These are phyloP conservation scores for Agonopterix alstromeriana DNA, from an alignment of 2,888 invertebrate species.

Conservation along the genomic window DNA sequence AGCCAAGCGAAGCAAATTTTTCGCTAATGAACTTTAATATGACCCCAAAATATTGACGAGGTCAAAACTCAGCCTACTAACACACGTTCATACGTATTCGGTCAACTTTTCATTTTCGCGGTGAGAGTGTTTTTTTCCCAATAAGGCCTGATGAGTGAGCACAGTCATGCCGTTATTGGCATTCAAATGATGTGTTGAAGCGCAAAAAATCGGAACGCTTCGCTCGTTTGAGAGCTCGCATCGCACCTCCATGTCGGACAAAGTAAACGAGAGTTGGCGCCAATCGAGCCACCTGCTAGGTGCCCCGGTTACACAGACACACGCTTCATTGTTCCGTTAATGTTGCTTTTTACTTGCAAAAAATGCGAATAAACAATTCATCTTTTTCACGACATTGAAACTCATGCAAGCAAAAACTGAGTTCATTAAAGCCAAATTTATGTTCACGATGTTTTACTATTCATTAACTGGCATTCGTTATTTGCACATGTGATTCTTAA, in stretches of 20 bases:
- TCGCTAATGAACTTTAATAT: neutral
- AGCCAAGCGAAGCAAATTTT: neutral
- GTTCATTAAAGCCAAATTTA: constrained; percentile 8
- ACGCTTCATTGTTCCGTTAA: constrained; percentile 47
- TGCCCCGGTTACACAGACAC: constrained; percentile 37
- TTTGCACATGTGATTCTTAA: no score
- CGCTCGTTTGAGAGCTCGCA: constrained; percentile 39
- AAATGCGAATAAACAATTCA: constrained; percentile 11
- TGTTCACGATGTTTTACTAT: no score
- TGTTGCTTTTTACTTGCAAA: constrained; percentile 29
- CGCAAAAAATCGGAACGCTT: constrained; percentile 54
- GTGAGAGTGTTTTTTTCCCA: constrained; percentile 56
- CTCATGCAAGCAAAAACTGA: constrained; percentile 7
- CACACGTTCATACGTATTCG: constrained; percentile 30
- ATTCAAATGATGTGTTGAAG: constrained; percentile 50
- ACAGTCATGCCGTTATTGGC: constrained; percentile 52
- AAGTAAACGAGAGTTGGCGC: constrained; percentile 46
- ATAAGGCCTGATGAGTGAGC: constrained; percentile 48
- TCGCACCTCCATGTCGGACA: constrained; percentile 42
- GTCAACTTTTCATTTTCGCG: constrained; percentile 54
- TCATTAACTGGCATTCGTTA: no score
- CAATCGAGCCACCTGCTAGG: constrained; percentile 40
- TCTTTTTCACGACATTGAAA: constrained; percentile 10
- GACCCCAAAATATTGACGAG: constrained; percentile 17
- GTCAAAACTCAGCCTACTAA: constrained; percentile 49